These are phyloP conservation scores for Staurois parvus DNA, from an alignment of 2,797 vertebrate genomes.

Conservation along the genomic window DNA sequence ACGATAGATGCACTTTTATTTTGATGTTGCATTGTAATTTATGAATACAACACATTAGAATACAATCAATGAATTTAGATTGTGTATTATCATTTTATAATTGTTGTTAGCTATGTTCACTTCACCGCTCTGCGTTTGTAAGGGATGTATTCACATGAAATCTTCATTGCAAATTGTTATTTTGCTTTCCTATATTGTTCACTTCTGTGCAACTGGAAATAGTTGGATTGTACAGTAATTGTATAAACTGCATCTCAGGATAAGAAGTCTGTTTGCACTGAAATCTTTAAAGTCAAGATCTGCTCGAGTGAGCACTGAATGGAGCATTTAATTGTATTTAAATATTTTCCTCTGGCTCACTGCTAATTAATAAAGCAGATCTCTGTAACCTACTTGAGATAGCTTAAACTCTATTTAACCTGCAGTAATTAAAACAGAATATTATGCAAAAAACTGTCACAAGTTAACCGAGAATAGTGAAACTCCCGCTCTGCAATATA, in stretches of 20 bases:
- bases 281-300: neutral
- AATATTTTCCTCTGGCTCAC: slow-evolving; percentile 46
- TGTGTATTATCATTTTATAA: too few species aligned
- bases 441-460: slow-evolving; percentile 40
- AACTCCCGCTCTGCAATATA: neutral
- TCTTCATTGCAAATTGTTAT: too few species aligned
- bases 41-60: too few species aligned
- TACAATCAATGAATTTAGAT: too few species aligned
- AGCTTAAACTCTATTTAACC: slow-evolving; percentile 48
- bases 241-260: neutral
- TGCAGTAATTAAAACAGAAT: slow-evolving; percentile 61
- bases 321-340: slow-evolving; percentile 42
- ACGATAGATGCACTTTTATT: too few species aligned
- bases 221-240: neutral
- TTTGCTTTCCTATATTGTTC: too few species aligned
- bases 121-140: neutral
- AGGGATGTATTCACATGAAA: too few species aligned
- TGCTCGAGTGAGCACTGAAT: slow-evolving; percentile 14
- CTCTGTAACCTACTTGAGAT: slow-evolving; percentile 36
- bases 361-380: slow-evolving; percentile 55
- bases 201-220: too few species aligned
- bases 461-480: slow-evolving; percentile 5
- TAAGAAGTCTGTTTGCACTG: neutral
- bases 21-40: too few species aligned
- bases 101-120: too few species aligned